Conservation (phyloP, 2,888 invertebrate genomes). For the Sthenelais limicola region DNA sequence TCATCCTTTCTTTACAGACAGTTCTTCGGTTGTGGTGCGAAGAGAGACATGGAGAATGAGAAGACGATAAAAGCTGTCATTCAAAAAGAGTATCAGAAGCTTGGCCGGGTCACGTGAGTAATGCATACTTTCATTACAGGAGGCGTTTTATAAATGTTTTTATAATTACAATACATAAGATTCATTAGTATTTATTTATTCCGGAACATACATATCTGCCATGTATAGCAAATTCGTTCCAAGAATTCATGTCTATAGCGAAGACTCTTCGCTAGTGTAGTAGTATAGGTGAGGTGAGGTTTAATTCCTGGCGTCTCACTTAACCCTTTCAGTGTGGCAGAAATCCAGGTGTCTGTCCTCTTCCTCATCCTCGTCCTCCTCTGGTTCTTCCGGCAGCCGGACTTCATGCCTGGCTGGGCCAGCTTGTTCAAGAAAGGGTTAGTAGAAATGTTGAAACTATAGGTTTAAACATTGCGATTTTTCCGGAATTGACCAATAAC, state of each 20-base stretch:
- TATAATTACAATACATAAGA: neutral
- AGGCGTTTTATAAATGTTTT: neutral
- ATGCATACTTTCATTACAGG: no score
- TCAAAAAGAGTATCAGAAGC: slow-evolving; percentile 2
- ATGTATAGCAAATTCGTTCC: no score
- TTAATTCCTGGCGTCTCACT: no score
- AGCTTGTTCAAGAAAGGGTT: slow-evolving; percentile 40
- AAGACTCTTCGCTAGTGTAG: no score
- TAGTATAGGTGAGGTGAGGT: no score
- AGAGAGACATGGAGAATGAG: slow-evolving; percentile 3
- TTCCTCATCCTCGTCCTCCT: slow-evolving; percentile 37
- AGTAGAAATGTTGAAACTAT: slow-evolving; percentile 2
- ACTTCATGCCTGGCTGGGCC: slow-evolving; percentile 45
- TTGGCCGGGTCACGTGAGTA: slow-evolving; percentile 15
- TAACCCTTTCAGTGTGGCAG: slow-evolving; percentile 45
- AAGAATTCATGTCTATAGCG: no score
- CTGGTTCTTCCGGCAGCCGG: slow-evolving; percentile 46
- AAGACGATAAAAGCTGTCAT: neutral
- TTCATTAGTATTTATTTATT: slow-evolving; percentile 13
- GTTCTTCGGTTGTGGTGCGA: slow-evolving; percentile 22
- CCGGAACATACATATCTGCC: neutral
- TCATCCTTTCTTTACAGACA: slow-evolving; percentile 25
- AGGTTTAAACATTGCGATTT: no score
- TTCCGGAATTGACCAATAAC: no score
- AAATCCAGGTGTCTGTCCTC: slow-evolving; percentile 38